Evolutionary conservation across 2,888 invertebrate species (phyloP).

Genomic region (Endomychus coccineus): DNA sequence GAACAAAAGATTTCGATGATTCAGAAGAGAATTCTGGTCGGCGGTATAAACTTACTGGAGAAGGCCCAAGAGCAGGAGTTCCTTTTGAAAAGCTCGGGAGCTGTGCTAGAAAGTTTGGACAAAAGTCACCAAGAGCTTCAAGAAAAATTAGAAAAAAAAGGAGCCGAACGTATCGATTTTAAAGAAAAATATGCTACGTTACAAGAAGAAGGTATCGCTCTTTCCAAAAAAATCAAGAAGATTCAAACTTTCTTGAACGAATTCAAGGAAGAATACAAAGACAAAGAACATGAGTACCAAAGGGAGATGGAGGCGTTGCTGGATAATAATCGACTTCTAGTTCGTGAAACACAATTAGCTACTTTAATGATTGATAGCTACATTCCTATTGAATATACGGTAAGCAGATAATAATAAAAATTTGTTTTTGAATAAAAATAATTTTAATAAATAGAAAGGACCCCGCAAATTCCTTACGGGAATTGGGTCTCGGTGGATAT

Average conservation of each 20-base stretch:
- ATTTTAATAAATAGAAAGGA: too few species aligned
- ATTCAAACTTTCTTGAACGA: conserved; percentile 82
- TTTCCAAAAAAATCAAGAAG: conserved; percentile 86
- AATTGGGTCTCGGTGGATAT: too few species aligned
- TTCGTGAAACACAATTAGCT: conserved; percentile 84
- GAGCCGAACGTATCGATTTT: conserved; percentile 86
- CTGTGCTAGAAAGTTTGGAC: conserved; percentile 70
- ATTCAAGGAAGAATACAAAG: conserved; percentile 75
- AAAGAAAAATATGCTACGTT: conserved; percentile 91
- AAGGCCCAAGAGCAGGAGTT: conserved; percentile 92
- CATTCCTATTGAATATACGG: conserved; percentile 90
- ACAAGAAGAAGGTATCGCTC: conserved; percentile 90
- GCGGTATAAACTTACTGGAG: conserved; percentile 95
- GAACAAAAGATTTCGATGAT: conserved; percentile 80
- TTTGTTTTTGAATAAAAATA: too few species aligned
- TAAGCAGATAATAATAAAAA: too few species aligned
- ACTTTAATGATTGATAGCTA: conserved; percentile 86
- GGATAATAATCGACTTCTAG: conserved; percentile 85
- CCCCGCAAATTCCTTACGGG: too few species aligned
- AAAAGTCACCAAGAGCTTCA: conserved; percentile 74
- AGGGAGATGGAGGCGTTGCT: conserved; percentile 93
- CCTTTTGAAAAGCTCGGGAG: conserved; percentile 78
- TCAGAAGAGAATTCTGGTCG: conserved; percentile 93
- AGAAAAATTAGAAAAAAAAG: conserved; percentile 78
- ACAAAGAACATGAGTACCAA: conserved; percentile 90